These are phyloP conservation scores for Drosophila prolongata DNA, from an alignment of 2,888 invertebrate species.

Conservation along the genomic window DNA sequence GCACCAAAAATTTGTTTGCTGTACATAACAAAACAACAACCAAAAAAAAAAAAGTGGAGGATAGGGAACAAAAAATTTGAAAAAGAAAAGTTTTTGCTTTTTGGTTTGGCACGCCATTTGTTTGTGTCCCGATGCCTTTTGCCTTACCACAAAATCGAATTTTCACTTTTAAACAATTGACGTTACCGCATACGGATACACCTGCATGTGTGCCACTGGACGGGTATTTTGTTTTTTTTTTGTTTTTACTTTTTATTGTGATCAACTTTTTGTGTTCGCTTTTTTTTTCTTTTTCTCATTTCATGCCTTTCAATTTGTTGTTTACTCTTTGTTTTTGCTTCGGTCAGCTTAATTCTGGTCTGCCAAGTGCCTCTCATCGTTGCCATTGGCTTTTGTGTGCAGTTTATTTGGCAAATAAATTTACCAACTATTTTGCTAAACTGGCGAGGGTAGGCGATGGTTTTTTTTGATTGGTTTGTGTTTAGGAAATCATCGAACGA, in stretches of 20 bases:
- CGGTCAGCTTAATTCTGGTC: slow-evolving; percentile 52
- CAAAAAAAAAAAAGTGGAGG: slow-evolving; percentile 5
- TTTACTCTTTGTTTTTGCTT: slow-evolving; percentile 45
- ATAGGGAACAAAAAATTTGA: slow-evolving; percentile 22
- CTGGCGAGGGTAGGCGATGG: slow-evolving; percentile 7
- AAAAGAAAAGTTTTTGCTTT: slow-evolving; percentile 51
- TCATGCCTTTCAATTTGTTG: slow-evolving; percentile 63
- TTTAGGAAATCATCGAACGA: slow-evolving; percentile 12
- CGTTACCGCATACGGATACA: slow-evolving; percentile 55
- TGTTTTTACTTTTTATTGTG: slow-evolving; percentile 1
- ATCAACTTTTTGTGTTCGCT: slow-evolving; percentile 25
- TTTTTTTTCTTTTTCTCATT: slow-evolving; percentile 48
- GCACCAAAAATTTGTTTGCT: slow-evolving; percentile 51
- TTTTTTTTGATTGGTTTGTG: slow-evolving; percentile 17
- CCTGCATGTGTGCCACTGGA: slow-evolving; percentile 23
- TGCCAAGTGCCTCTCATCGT: slow-evolving; percentile 35
- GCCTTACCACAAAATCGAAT: slow-evolving; percentile 80
- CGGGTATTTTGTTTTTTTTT: slow-evolving; percentile 1
- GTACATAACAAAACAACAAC: slow-evolving; percentile 30
- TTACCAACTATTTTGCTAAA: slow-evolving; percentile 48
- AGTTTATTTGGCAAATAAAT: slow-evolving; percentile 43
- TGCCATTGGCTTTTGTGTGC: slow-evolving; percentile 39
- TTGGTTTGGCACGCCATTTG: slow-evolving; percentile 68
- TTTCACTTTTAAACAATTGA: slow-evolving; percentile 82
- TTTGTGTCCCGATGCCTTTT: slow-evolving; percentile 46